A percentile compares a stretch with the other conserved stretches of the same genome.
phyloP scores from a whole-genome alignment of 2,113 vertebrate genomes.

The Mystacornis crossleyi region DNA sequence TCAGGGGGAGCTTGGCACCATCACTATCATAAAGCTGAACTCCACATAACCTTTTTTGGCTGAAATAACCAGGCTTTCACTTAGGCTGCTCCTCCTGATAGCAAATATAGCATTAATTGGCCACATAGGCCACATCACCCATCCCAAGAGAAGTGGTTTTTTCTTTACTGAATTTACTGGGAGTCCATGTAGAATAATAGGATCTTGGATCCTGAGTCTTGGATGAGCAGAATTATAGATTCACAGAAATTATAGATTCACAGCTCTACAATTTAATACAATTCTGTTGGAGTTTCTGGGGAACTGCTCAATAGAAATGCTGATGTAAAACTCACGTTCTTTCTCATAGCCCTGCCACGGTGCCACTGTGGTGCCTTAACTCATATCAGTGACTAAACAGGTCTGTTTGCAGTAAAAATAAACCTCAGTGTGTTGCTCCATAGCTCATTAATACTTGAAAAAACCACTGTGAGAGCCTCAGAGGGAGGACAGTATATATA shows the following conservation, averaged over 20 bases:
- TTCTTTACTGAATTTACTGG: not conserved
- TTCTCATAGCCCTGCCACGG: not conserved
- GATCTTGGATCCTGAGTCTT: not conserved
- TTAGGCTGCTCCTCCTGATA: not conserved
- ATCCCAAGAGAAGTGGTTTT: fast-evolving
- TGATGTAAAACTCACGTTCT: not conserved
- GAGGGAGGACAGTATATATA: not conserved
- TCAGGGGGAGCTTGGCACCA: not conserved
- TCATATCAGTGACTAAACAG: not conserved
- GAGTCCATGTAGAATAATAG: not conserved
- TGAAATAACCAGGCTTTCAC: not conserved
- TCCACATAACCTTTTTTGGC: not conserved
- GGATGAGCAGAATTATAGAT: not conserved
- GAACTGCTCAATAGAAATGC: not conserved
- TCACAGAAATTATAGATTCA: not conserved
- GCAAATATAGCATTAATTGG: not conserved
- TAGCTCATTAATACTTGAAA: not conserved
- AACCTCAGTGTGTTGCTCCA: not conserved
- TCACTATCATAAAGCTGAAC: not conserved
- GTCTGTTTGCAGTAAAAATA: not conserved
- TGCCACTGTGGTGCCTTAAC: not conserved
- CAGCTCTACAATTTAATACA: not conserved
- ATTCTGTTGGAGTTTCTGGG: not conserved
- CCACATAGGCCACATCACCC: not conserved
- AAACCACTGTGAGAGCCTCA: not conserved